Conservation (phyloP, 2,113 vertebrate genomes). For the Gnathonemus echidnorhynchus region DNA sequence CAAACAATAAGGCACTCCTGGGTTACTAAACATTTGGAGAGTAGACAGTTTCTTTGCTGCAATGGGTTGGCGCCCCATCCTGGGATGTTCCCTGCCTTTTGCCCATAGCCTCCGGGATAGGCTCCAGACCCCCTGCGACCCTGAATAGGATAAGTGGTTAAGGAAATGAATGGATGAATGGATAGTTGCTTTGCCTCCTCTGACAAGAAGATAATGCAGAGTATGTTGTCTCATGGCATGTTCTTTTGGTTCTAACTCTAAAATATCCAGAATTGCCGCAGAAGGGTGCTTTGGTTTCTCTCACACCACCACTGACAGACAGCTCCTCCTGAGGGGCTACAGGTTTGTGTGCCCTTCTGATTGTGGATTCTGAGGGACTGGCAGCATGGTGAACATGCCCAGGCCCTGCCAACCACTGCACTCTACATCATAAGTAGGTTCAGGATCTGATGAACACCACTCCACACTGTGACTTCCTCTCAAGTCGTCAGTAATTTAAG, state of each 20-base stretch:
- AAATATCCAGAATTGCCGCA: slow-evolving; percentile 46
- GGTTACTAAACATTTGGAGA: background rate
- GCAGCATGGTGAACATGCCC: slow-evolving; percentile 35
- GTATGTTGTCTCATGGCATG: background rate
- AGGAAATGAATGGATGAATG: too few relatives aligned
- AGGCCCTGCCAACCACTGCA: slow-evolving; percentile 10
- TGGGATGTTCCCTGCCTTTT: too few relatives aligned
- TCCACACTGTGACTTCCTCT: background rate
- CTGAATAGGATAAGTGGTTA: too few relatives aligned
- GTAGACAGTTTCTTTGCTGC: background rate
- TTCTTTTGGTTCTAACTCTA: background rate
- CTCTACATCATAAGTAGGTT: slow-evolving; percentile 17
- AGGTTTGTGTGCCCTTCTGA: slow-evolving; percentile 22
- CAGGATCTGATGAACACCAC: slow-evolving; percentile 31
- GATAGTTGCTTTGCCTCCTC: background rate
- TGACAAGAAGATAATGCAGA: background rate
- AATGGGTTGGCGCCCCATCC: background rate
- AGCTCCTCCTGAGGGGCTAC: slow-evolving; percentile 6
- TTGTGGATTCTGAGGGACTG: slow-evolving; percentile 37
- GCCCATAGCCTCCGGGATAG: too few relatives aligned
- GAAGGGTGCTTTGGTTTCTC: slow-evolving; percentile 44
- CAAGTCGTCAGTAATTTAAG: background rate
- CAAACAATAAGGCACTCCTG: background rate
- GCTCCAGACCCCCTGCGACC: too few relatives aligned
- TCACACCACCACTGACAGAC: slow-evolving; percentile 37